These are phyloP conservation scores for Chanos chanos DNA, from an alignment of 2,797 vertebrate genomes.

Conservation along the genomic window DNA sequence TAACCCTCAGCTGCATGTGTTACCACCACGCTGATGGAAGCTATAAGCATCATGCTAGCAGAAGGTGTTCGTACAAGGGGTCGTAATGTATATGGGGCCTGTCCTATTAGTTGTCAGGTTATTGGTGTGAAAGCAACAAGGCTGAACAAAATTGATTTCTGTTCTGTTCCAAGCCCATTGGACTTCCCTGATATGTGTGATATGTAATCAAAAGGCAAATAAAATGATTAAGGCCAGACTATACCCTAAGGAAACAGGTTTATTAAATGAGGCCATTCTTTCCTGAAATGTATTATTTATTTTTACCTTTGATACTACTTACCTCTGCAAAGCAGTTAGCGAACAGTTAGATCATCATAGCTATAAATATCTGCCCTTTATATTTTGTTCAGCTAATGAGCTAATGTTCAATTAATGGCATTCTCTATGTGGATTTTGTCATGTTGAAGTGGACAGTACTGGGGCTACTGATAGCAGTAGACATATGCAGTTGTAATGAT, in stretches of 20 bases:
- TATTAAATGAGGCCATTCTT: neutral
- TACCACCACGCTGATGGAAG: conserved; percentile 61
- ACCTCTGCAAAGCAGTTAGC: conserved; percentile 22
- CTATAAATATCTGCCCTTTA: conserved; percentile 27
- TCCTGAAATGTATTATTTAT: neutral
- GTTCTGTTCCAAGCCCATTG: conserved; percentile 18
- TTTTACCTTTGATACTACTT: no score
- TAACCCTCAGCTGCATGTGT: conserved; percentile 56
- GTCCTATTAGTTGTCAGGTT: conserved; percentile 58
- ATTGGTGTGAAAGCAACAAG: conserved; percentile 70
- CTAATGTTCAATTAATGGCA: conserved; percentile 7
- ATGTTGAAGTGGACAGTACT: conserved; percentile 26
- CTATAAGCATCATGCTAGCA: conserved; percentile 80
- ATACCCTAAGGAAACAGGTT: no score
- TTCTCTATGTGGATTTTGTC: conserved; percentile 30
- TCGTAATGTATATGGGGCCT: conserved; percentile 56
- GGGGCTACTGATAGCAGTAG: conserved; percentile 8
- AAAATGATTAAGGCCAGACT: conserved; percentile 54
- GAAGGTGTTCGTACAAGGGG: conserved; percentile 59
- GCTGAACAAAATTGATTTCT: conserved; percentile 71
- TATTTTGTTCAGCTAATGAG: conserved; percentile 37
- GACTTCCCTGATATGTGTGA: neutral
- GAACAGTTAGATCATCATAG: conserved; percentile 28
- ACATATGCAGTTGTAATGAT: conserved; percentile 3
- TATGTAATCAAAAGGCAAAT: conserved; percentile 6